Percentiles rank a stretch among this genome's conserved stretches.
phyloP scores from a whole-genome alignment of 2,797 vertebrate species.

The Spizella passerina region DNA sequence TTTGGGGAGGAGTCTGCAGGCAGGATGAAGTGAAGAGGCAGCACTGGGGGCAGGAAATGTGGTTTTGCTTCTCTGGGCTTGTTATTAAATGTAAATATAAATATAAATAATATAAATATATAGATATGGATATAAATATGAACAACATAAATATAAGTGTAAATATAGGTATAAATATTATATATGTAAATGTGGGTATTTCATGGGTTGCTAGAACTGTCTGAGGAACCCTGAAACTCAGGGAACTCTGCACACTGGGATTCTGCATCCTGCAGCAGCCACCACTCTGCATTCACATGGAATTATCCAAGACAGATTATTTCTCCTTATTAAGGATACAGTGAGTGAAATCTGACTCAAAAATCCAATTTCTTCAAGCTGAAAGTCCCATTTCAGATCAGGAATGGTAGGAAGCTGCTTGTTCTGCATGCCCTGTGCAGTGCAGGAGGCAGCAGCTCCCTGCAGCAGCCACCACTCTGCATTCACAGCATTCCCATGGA shows the following conservation, averaged over 20 bases:
- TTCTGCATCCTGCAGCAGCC: not conserved
- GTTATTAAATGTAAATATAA: too few relatives aligned
- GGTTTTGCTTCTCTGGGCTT: not conserved
- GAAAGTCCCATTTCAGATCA: not conserved
- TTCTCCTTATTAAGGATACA: not conserved
- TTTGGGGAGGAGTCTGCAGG: not conserved
- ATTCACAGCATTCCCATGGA: too few relatives aligned
- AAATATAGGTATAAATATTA: too few relatives aligned
- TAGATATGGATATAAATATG: too few relatives aligned
- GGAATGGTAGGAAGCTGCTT: rapidly evolving
- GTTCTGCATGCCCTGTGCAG: too few relatives aligned
- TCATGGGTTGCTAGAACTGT: not conserved
- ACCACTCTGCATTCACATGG: rapidly evolving
- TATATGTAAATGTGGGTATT: not conserved
- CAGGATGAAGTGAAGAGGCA: not conserved
- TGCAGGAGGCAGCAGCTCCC: too few relatives aligned
- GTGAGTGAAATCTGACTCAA: not conserved
- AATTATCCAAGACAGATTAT: rapidly evolving
- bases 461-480: too few relatives aligned
- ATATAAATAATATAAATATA: too few relatives aligned
- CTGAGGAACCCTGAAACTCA: not conserved
- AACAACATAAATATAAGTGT: too few relatives aligned
- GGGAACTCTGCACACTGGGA: rapidly evolving
- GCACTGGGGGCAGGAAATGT: not conserved
- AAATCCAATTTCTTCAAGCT: not conserved